These are phyloP conservation scores for Ceratosolen solmsi DNA, from an alignment of 1,140 invertebrate species.

Conservation along the genomic window DNA sequence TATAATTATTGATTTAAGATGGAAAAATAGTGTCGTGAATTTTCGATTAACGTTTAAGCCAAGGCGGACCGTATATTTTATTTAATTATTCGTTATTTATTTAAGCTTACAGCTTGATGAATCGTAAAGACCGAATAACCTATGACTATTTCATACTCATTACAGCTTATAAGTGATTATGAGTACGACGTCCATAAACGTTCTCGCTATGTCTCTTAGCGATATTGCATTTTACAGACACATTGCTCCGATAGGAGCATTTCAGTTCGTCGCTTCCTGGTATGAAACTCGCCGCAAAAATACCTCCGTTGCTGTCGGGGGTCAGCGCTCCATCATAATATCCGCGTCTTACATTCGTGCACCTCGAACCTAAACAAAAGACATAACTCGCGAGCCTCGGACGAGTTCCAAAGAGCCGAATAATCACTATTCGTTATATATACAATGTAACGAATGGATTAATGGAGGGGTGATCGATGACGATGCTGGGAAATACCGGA, in stretches of 20 bases:
- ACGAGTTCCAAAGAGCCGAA: neutral
- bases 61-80: neutral
- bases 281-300: neutral
- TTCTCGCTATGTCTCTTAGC: neutral
- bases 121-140: neutral
- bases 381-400: neutral
- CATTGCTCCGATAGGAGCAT: neutral
- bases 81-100: conserved; percentile 12
- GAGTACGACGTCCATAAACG: neutral
- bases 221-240: neutral
- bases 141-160: neutral
- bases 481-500: too few relatives aligned
- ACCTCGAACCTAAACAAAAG: neutral
- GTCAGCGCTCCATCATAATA: neutral
- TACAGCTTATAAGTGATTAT: neutral
- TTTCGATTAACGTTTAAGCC: too few relatives aligned
- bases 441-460: conserved; percentile 1
- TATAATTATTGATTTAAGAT: too few relatives aligned
- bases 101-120: neutral
- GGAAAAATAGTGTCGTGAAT: too few relatives aligned
- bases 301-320: neutral
- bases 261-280: conserved; percentile 9
- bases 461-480: neutral
- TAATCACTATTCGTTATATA: conserved; percentile 9
- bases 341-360: neutral